Base-by-base conservation (phyloP, 2,888 invertebrate genomes). In the Caenorhabditis drosophilae region DNA sequence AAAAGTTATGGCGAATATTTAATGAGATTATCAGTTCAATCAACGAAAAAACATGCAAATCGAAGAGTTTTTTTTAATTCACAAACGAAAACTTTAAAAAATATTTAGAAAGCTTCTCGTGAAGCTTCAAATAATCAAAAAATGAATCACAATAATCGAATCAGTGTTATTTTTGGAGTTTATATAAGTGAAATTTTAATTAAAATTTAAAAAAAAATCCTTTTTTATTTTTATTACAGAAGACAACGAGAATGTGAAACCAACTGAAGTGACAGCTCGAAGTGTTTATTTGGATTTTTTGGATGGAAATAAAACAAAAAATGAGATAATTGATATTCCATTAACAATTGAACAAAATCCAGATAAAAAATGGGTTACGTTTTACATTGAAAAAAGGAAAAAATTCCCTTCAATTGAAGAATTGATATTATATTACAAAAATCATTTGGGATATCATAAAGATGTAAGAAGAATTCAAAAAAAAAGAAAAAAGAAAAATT, bases 301-400 rank as follows among this genome's bases (percentile, higher is more conserved):
- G n/a, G 51, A 56, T 18, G 56, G 52, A 9, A 47, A 40, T 25
- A 55, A 61, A 26, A 6, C n/a, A 18, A 52, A 53, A 36, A 48
- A 44, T 25, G 52, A 62, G n/a, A 56, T 47, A 23, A 41, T 56
- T 22, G 62, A 62, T 52, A 31, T 62, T 44, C 62, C 56, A 18
- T 25, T 62, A 25, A 52, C 26, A 11, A 48, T 62, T 11, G 62
- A 62, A 47, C 31, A 47, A 18, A 46, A 56, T n/a, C 46, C 18
- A 4, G 40, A 20, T 23, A 56, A 56, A 7, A 56, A 52, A 44
- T 62, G 62, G 62, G 35, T 40, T 4, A 25, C 41, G 15, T 62
- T 52, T 35, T 62, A 40, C 20, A 35, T 62, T n/a, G 62, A 62
- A n/a, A 35, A 56, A 38, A 46, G 52, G 18, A 22, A 38, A 4